Evolutionary conservation across 2,113 vertebrate species (phyloP), one percentile per base, ranked within the genome.

Genomic region (Pseudorasbora parva): DNA sequence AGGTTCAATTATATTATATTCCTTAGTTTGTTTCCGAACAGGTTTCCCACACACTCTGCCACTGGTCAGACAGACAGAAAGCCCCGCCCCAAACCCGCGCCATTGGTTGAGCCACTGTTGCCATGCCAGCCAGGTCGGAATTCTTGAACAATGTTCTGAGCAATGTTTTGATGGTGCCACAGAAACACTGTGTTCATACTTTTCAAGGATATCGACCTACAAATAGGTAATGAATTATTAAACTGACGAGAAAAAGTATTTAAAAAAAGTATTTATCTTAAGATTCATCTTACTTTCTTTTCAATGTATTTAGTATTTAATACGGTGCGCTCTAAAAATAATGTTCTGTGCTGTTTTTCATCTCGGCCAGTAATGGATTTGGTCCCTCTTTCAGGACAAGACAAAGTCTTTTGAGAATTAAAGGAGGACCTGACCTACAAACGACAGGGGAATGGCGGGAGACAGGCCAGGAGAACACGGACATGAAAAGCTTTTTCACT

Each of bases 331-430:
- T 30, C 23, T 49, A 8, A 66, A 54, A 69, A 17, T 8, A 2
- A 49, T 17, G 4, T 33, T 30, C 9, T 14, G 43, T 66, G 21
- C 78, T 51, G 25, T 47, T 66, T n/a, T 80, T 66, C 0, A 3
- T 56, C 21, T 81, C 54, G 19, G 21, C 15, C 64, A 69, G 79
- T 81, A 71, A 81, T 81, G 79, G 64, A 71, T 81, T 81, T 69
- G 49, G 19, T 81, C 78, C 62, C 27, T 69, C 78, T 80, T 25
- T n/a, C 62, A 54, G 47, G 47, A 81, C 79, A 81, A 69, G 79
- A 68, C 64, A 56, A 81, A 54, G 27, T 81, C 64, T 81, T 69
- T 51, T 81, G 79, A 81, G 79, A 47, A 56, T 71, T 81, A 81
- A 64, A 75, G 62, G 47, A 56, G 49, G 54, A 77, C 41, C 45